Base-by-base conservation (phyloP, 2,888 invertebrate genomes). In the Macrosiphum euphorbiae region DNA sequence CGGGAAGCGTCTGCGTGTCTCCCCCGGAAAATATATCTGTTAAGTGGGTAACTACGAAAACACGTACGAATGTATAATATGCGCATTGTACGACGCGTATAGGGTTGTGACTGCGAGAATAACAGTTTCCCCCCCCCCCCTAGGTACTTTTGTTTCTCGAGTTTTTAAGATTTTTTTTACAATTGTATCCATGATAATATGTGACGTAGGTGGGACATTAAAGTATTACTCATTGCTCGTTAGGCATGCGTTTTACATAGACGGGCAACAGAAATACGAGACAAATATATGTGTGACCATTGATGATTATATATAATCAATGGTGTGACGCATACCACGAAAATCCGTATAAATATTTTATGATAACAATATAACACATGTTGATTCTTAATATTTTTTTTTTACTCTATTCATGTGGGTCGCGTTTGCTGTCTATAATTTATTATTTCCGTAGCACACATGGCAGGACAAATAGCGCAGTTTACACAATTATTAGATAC, bases 401-500 rank as follows among this genome's bases (percentile, higher is more conserved):
- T 78, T 67, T 41, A 78, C 20, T 20, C 35, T 78, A 35, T 35
- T 35, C 20, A 11, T 35, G 78, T 20, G 20, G 2, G 35, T 78
- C 3, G 2, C 35, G 35, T 7, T 2, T 44, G 5, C 7, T 35
- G 78, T 78, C 35, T 8, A 16, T 20, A 8, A 35, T 35, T 35
- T 8, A 78, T 78, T 35, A 78, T 35, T 78, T 35, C 3, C 8
- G 8, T 78, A 24, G 20, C 1, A 78, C 35, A 41, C 41, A 41
- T 41, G 41, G 41, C 41, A 41, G 41, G 26, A 85, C 44, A 44
- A 84, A 85, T 24, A 85, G 10, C 26, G 41, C 26, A 85, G 26
- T n/a, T 67, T n/a, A n/a, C n/a, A 67, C 67, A 67, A 67, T 67
- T 67, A n/a, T 67, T 67, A 67, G n/a, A n/a, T n/a, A 61, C 67